phyloP scores from a whole-genome alignment of 2,888 invertebrate genomes.

The Barypeithes pellucidus region DNA sequence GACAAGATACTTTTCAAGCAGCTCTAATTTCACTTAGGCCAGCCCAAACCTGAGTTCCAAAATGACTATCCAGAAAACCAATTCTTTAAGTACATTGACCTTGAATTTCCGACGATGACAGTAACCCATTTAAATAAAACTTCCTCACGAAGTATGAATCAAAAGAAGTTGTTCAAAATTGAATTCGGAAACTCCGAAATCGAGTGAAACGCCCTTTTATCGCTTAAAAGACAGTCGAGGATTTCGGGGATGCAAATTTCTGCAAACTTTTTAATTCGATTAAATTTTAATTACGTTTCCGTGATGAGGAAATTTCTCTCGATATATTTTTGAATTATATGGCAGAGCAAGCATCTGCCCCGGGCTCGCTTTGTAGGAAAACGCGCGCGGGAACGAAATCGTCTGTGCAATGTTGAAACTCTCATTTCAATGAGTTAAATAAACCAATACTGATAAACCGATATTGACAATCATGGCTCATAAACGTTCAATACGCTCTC shows the following conservation, averaged over 20 bases:
- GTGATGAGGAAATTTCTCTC: constrained; percentile 50
- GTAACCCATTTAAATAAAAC: constrained; percentile 2
- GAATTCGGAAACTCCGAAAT: constrained; percentile 36
- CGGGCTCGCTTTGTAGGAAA: no score
- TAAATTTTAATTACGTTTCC: constrained; percentile 54
- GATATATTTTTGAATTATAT: constrained; percentile 51
- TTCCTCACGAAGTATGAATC: constrained; percentile 28
- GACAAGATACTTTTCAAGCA: no score
- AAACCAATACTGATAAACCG: no score
- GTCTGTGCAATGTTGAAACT: no score
- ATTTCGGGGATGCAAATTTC: constrained; percentile 46
- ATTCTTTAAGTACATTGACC: background rate
- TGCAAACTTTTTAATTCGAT: constrained; percentile 53
- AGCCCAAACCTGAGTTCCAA: background rate
- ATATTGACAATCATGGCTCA: no score
- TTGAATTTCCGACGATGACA: background rate
- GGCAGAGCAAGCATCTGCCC: constrained; percentile 30
- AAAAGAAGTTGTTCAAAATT: constrained; percentile 38
- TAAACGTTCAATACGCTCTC: no score
- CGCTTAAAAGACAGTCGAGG: constrained; percentile 26
- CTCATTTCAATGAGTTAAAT: no score
- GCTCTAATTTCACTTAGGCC: background rate
- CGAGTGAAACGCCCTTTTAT: constrained; percentile 34
- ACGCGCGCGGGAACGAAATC: background rate
- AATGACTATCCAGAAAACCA: background rate